phyloP scores from a whole-genome alignment of 2,888 invertebrate species.

The Tromatobia lineatoria region DNA sequence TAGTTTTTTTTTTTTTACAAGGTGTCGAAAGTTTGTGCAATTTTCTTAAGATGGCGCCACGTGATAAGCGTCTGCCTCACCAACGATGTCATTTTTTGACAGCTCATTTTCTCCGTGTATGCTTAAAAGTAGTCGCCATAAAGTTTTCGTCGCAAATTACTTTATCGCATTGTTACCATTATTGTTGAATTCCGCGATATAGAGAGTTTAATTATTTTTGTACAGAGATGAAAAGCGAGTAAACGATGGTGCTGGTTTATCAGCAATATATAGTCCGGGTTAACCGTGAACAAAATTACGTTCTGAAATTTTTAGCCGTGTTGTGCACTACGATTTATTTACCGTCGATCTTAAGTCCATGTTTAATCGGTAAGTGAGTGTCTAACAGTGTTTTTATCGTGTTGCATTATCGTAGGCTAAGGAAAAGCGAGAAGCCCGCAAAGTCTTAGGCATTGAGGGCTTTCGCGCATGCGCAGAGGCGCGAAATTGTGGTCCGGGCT shows the following conservation, averaged over 20 bases:
- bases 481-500: constrained; percentile 80
- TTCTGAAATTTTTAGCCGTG: constrained; percentile 31
- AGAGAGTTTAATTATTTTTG: constrained; percentile 81
- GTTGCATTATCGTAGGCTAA: constrained; percentile 34
- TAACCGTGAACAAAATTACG: constrained; percentile 37
- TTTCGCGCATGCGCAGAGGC: constrained; percentile 71
- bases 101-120: not conserved
- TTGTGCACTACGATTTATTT: constrained; percentile 22
- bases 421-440: constrained; percentile 44
- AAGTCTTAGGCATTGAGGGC: constrained; percentile 48
- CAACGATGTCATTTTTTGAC: too few species aligned
- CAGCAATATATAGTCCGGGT: constrained; percentile 36
- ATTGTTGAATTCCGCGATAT: constrained; percentile 74
- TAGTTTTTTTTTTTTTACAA: too few species aligned
- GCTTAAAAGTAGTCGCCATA: constrained; percentile 34
- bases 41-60: too few species aligned
- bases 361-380: constrained; percentile 60
- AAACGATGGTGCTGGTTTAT: constrained; percentile 16
- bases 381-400: constrained; percentile 59
- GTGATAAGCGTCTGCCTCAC: too few species aligned
- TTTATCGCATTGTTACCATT: constrained; percentile 62
- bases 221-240: constrained; percentile 68
- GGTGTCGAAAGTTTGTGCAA: not conserved
- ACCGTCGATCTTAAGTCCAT: constrained; percentile 29
- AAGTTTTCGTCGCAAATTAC: constrained; percentile 33